Percentiles rank a stretch among this genome's conserved stretches.
These are phyloP conservation scores for Erannis defoliaria DNA, from an alignment of 2,888 invertebrate genomes.

Conservation along the genomic window DNA sequence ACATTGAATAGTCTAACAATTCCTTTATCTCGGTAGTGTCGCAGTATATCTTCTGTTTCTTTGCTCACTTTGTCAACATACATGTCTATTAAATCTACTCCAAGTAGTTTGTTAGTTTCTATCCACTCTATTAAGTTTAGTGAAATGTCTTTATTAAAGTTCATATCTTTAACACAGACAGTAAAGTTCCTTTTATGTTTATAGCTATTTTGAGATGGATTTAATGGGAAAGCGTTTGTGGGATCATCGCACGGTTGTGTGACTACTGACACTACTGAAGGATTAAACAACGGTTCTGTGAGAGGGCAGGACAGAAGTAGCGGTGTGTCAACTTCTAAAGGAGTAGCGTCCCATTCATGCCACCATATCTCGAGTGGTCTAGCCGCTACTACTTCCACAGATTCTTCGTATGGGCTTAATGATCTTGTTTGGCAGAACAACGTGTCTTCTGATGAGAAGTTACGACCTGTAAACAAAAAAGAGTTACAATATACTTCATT, in stretches of 20 bases:
- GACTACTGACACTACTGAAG: constrained; percentile 80
- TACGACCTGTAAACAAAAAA: constrained; percentile 66
- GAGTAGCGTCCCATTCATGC: constrained; percentile 86
- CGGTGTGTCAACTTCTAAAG: constrained; percentile 82
- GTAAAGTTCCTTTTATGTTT: constrained; percentile 82
- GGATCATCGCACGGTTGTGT: constrained; percentile 82
- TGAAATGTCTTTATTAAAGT: constrained; percentile 88
- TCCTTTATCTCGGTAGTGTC: constrained; percentile 84
- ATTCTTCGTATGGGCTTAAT: constrained; percentile 66
- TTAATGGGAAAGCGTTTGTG: constrained; percentile 71
- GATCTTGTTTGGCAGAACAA: constrained; percentile 86
- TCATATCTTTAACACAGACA: constrained; percentile 91
- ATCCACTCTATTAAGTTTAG: constrained; percentile 90
- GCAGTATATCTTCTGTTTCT: constrained; percentile 83
- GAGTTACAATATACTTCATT: background rate
- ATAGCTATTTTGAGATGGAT: constrained; percentile 49
- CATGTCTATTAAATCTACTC: constrained; percentile 88
- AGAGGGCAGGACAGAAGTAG: constrained; percentile 88
- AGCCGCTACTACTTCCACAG: constrained; percentile 85
- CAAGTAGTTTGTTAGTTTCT: constrained; percentile 89
- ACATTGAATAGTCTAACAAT: constrained; percentile 81
- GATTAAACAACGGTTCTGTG: constrained; percentile 72
- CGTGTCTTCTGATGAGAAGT: constrained; percentile 68
- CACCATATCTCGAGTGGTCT: constrained; percentile 88
- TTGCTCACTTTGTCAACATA: constrained; percentile 88